Evolutionary conservation across 92 coral and sea anemone species (phyloP).

Genomic region (Siderastrea siderea): DNA sequence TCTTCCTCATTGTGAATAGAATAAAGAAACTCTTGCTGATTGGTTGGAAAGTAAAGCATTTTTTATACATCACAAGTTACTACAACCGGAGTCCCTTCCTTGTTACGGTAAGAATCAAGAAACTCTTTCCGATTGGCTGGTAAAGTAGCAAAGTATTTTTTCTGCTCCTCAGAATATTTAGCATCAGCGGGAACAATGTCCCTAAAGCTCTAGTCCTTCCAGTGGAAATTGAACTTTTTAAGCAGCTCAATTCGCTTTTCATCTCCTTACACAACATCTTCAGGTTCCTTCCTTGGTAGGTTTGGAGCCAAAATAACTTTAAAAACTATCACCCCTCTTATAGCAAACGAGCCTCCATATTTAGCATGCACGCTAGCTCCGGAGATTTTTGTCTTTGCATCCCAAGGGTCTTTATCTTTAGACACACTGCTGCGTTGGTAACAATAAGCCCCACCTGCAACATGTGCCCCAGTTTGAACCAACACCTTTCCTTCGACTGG

Average conservation of each 20-base stretch:
- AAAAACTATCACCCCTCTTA: constrained; percentile 92
- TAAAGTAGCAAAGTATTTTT: constrained; percentile 85
- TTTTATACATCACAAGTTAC: too few relatives aligned
- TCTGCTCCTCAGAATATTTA: constrained; percentile 93
- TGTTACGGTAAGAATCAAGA: constrained; percentile 40
- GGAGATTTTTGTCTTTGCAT: constrained; percentile 71
- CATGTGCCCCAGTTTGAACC: constrained; percentile 97
- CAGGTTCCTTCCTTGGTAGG: constrained; percentile 71
- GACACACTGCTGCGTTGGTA: constrained; percentile 87
- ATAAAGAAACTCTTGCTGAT: too few relatives aligned
- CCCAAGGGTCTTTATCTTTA: constrained; percentile 88
- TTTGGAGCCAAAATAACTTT: constrained; percentile 76
- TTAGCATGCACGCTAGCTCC: constrained; percentile 93
- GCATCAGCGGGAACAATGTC: constrained; percentile 82
- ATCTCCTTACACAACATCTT: constrained; percentile 89
- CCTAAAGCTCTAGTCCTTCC: constrained; percentile 93
- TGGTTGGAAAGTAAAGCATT: too few relatives aligned
- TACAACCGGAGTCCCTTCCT: neutral
- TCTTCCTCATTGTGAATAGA: too few relatives aligned
- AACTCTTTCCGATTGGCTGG: constrained; percentile 90
- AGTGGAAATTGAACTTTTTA: constrained; percentile 92
- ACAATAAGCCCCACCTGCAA: constrained; percentile 93
- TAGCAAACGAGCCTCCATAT: constrained; percentile 98
- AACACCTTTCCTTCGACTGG: constrained; percentile 87
- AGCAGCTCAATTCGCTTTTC: constrained; percentile 90